These are phyloP conservation scores for Halcyon badia DNA, from an alignment of 2,797 vertebrate genomes.

Conservation along the genomic window DNA sequence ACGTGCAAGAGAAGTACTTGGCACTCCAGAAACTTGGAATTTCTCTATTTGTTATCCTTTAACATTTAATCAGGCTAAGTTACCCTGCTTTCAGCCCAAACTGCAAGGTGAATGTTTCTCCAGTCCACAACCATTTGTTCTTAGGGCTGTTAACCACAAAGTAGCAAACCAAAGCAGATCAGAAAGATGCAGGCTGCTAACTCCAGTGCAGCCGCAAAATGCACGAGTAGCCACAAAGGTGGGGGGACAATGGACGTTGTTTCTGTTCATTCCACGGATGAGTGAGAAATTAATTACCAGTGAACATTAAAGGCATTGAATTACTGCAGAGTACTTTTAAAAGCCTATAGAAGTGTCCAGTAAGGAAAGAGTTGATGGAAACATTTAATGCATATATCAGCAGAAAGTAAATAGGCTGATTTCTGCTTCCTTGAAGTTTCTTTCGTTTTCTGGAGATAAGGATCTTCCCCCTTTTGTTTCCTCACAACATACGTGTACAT, in stretches of 20 bases:
- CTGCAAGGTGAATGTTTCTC: background rate
- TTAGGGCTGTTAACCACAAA: background rate
- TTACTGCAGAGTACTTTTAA: background rate
- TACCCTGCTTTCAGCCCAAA: background rate
- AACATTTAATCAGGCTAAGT: background rate
- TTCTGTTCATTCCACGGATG: conserved; percentile 24
- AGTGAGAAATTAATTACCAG: conserved; percentile 9
- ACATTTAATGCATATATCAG: background rate
- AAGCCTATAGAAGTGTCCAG: background rate
- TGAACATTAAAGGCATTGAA: background rate
- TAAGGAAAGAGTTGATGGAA: background rate
- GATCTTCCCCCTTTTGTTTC: background rate
- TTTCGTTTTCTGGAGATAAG: background rate
- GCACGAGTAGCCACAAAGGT: accelerated
- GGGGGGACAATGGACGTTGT: background rate
- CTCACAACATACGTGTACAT: background rate
- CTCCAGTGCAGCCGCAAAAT: background rate
- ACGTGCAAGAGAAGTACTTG: background rate
- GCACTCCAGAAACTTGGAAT: background rate
- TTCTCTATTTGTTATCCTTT: background rate
- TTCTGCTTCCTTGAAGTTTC: background rate
- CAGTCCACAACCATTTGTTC: accelerated
- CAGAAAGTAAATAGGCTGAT: background rate
- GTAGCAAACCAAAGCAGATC: background rate
- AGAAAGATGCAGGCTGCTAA: background rate